Conservation (phyloP, 92 coral and sea anemone species). For the Ricordea florida region DNA sequence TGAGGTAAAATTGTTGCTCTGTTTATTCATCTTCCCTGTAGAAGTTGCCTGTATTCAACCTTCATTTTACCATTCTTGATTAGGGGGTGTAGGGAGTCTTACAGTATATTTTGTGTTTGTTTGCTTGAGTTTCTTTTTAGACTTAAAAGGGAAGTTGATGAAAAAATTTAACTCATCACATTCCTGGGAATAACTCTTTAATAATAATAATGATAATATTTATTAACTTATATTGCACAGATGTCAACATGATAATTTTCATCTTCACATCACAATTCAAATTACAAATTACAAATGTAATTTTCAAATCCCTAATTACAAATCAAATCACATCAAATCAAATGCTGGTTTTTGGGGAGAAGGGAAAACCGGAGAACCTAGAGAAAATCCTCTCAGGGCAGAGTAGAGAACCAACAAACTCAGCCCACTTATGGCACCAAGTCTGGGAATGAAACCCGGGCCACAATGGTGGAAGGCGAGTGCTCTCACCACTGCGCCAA, state of each 20-base stretch:
- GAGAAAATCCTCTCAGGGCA: not conserved
- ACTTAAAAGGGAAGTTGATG: not conserved
- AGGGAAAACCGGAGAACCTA: too few relatives aligned
- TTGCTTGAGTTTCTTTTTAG: conserved; percentile 11
- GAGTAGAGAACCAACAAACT: conserved; percentile 3
- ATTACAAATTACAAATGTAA: too few relatives aligned
- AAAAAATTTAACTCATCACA: conserved; percentile 10
- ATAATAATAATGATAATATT: too few relatives aligned
- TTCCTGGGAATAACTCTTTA: conserved; percentile 6
- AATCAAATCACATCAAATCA: not conserved
- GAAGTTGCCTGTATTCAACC: conserved; percentile 12
- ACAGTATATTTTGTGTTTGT: conserved; percentile 6
- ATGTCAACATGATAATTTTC: conserved; percentile 12
- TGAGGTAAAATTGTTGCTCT: conserved; percentile 29
- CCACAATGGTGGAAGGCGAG: conserved; percentile 10
- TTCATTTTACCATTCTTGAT: too few relatives aligned
- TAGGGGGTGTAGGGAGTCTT: conserved; percentile 16
- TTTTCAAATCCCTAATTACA: too few relatives aligned
- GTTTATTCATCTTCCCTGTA: conserved; percentile 9
- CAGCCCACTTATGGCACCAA: conserved; percentile 2
- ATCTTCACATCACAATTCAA: conserved; percentile 6
- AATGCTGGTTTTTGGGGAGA: too few relatives aligned
- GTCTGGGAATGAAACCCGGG: not conserved
- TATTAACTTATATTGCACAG: conserved; percentile 7
- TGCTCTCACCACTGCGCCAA: not conserved